A percentile compares a stretch with the other conserved stretches of the same genome.
phyloP scores from a whole-genome alignment of 2,888 invertebrate genomes.

The Eristalinus sepulchralis region DNA sequence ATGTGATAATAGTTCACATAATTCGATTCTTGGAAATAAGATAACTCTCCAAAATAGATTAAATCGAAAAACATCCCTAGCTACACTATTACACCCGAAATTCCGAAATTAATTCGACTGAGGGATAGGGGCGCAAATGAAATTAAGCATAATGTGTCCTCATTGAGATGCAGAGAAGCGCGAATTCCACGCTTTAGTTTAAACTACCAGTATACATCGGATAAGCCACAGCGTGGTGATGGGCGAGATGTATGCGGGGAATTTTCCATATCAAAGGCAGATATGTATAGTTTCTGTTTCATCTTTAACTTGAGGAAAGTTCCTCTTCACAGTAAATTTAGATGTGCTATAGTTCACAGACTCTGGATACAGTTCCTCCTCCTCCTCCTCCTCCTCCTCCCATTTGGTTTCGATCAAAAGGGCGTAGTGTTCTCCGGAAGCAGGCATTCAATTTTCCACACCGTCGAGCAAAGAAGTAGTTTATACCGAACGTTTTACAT shows the following conservation, averaged over 20 bases:
- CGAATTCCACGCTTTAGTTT: conserved; percentile 18
- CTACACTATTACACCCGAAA: conserved; percentile 30
- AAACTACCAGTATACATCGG: conserved; percentile 20
- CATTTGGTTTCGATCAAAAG: neutral
- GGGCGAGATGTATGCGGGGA: conserved; percentile 40
- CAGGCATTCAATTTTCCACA: conserved; percentile 77
- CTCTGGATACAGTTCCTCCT: neutral
- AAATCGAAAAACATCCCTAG: neutral
- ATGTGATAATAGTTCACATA: neutral
- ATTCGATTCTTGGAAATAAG: neutral
- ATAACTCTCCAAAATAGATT: neutral
- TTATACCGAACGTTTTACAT: conserved; percentile 64
- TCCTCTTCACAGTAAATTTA: conserved; percentile 12
- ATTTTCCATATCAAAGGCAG: conserved; percentile 34
- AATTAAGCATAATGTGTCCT: conserved; percentile 30
- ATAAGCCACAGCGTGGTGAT: neutral
- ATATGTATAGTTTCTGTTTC: conserved; percentile 33
- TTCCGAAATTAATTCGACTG: conserved; percentile 27
- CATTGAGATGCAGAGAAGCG: conserved; percentile 35
- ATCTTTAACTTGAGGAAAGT: conserved; percentile 12
- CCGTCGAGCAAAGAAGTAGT: conserved; percentile 78
- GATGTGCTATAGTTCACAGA: neutral
- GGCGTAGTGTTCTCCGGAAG: conserved; percentile 11
- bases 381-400: too few species aligned
- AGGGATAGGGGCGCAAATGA: conserved; percentile 29